A percentile compares a stretch with the other conserved stretches of the same genome.
Conservation (phyloP, 92 coral and sea anemone species). For the Phenganax marumi region DNA sequence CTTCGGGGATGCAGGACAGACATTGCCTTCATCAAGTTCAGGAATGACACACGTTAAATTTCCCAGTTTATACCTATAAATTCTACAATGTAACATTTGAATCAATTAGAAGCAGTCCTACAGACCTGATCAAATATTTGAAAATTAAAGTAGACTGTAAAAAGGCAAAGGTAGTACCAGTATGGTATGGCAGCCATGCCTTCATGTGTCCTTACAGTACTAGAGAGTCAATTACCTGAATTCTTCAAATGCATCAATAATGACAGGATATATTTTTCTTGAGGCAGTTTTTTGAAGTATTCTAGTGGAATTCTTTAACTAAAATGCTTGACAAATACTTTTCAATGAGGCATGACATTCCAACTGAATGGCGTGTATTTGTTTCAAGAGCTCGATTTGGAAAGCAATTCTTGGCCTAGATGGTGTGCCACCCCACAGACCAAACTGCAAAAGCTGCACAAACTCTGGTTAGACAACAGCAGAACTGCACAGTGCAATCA, state of each 20-base stretch:
- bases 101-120: not conserved
- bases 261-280: conserved; percentile 13
- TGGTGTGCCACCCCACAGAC: not conserved
- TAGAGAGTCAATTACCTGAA: conserved; percentile 8
- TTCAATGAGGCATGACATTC: conserved; percentile 16
- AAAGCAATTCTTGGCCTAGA: not conserved
- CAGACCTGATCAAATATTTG: too few species aligned
- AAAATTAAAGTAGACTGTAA: too few species aligned
- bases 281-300: not conserved
- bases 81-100: not conserved
- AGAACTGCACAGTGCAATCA: not conserved
- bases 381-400: not conserved
- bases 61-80: conserved; percentile 3
- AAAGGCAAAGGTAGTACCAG: too few species aligned
- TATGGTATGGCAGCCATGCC: too few species aligned
- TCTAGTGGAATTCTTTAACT: not conserved
- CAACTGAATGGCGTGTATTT: not conserved
- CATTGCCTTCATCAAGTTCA: conserved; percentile 27
- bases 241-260: conserved; percentile 26
- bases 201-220: not conserved
- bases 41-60: not conserved
- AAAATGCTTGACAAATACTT: conserved; percentile 9
- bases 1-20: conserved; percentile 25
- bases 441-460: not conserved
- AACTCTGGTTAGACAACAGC: not conserved